Conservation (phyloP, 2,888 invertebrate genomes). For the Gortyna flavago region DNA sequence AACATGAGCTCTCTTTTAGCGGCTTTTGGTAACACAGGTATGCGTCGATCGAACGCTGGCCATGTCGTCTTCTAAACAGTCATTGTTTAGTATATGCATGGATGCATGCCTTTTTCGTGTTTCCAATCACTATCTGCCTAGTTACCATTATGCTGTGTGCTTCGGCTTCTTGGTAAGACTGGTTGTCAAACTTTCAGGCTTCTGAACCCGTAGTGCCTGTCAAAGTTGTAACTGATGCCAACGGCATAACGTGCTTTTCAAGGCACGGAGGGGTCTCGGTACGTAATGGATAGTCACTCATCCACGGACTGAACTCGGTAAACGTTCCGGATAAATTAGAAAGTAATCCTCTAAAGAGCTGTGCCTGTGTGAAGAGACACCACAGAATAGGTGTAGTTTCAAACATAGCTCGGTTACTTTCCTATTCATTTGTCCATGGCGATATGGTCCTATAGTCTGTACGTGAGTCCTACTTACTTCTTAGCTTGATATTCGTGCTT, state of each 20-base stretch:
- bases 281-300: not conserved
- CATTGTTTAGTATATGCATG: not conserved
- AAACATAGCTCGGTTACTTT: not conserved
- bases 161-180: not conserved
- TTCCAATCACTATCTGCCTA: not conserved
- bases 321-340: not conserved
- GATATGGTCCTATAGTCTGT: not conserved
- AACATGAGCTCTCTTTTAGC: conserved; percentile 39
- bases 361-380: not conserved
- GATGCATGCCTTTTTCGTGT: not conserved
- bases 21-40: not conserved
- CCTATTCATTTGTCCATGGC: not conserved
- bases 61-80: not conserved
- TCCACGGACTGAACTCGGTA: no score
- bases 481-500: not conserved
- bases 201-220: no score
- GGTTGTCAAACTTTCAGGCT: not conserved
- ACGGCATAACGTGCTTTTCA: not conserved
- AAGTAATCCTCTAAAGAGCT: not conserved
- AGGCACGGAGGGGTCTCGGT: not conserved
- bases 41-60: not conserved
- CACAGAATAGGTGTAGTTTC: not conserved
- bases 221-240: no score
- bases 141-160: no score
- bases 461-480: not conserved